These are phyloP conservation scores for Eupithecia centaureata DNA, from an alignment of 2,888 invertebrate species.

Conservation along the genomic window DNA sequence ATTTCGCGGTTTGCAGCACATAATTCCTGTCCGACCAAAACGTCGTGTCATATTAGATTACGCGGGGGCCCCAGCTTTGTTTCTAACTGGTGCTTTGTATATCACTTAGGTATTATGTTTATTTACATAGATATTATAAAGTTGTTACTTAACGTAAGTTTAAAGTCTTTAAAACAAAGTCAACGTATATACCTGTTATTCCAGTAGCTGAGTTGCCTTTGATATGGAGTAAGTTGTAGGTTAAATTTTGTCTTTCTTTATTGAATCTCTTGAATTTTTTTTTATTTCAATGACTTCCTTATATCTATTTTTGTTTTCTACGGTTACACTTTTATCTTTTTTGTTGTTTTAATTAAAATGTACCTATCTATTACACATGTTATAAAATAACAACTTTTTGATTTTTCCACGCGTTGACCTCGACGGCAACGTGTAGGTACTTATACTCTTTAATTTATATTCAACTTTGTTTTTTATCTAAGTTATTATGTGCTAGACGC, in stretches of 20 bases:
- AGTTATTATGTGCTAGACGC: slow-evolving; percentile 30
- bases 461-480: slow-evolving; percentile 16
- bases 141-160: too few species aligned
- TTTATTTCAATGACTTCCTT: too few species aligned
- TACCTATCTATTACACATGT: background rate
- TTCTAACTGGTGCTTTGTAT: slow-evolving; percentile 31
- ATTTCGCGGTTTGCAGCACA: slow-evolving; percentile 40
- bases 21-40: slow-evolving; percentile 53
- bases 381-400: background rate
- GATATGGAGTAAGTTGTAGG: background rate
- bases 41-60: slow-evolving; percentile 55
- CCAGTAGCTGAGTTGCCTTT: background rate
- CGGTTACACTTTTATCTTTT: too few species aligned
- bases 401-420: slow-evolving; percentile 4
- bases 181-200: background rate
- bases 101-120: too few species aligned
- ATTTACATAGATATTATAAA: too few species aligned
- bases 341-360: too few species aligned
- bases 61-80: slow-evolving; percentile 50
- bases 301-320: too few species aligned
- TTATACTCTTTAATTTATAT: slow-evolving; percentile 8
- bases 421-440: background rate
- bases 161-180: background rate
- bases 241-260: background rate
- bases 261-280: too few species aligned